Evolutionary conservation across 2,113 vertebrate species (phyloP), one percentile per base, ranked within the genome.

Genomic region (Cinclus mexicanus): DNA sequence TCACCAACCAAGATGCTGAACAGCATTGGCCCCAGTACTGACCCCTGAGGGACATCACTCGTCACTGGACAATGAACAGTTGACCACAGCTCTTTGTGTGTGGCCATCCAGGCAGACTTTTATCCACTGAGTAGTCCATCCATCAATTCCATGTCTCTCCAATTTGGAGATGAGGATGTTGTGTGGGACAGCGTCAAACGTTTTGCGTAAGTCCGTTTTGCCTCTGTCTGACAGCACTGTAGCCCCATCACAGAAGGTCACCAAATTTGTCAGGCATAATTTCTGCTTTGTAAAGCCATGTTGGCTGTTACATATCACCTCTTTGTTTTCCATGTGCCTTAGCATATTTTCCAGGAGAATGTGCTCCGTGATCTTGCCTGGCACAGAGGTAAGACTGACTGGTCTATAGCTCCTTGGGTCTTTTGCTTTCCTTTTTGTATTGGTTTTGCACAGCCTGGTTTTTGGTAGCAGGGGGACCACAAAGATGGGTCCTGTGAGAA

Each of bases 1-100:
- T 61, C 72, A 77, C 12, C n/a, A 53, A 9, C 33, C 53, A 28
- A 46, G 55, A 20, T 28, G 12, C 3, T 53, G 28, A 46, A 28
- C 15, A 12, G 10, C 47, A 13, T 13, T 0, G 0, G 28, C 19
- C 19, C 17, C 46, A 19, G 26, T 14, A 44, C 11, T 9, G 21
- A 50, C 18, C 15, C 8, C 49, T 39, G 49, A 56, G 60, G 28
- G 22, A 60, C 55, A 78, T 8, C 39, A n/a, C 33, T 60, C 3
- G 1, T 69, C 18, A 53, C 46, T 61, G 46, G 39, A 53, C 33
- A 37, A 33, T 37, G 26, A 60, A 31, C 9, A 17, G 3, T 7
- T 52, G 55, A 33, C 55, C 53, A 39, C 37, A 60, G 12, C 26
- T 15, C 33, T 19, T 19, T 24, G 22, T 37, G 31, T 68, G 14